Evolutionary conservation across 2,113 vertebrate species (phyloP), one percentile per base, ranked within the genome.

Genomic region (Campylomormyrus tamandua): DNA sequence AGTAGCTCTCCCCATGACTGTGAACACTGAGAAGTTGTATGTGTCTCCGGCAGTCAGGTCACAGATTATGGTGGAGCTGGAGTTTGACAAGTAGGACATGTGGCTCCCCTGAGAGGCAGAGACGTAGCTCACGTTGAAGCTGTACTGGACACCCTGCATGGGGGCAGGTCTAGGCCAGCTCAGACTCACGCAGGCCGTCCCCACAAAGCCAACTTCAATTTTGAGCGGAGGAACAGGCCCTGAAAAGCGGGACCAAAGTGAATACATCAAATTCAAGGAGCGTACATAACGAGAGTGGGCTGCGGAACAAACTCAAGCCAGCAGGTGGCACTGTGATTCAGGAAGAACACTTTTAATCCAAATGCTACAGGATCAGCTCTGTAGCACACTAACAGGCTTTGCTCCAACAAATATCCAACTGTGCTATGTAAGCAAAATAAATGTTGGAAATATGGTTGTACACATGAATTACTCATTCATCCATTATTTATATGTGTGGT

Each of bases 11-110:
- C n/a, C 24, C 42, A 45, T 88, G 58, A 88, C 58, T 8, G 87
- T 88, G 87, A 45, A 74, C 5, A 88, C 45, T 4, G 56, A 88
- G 62, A 88, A 48, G 87, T 24, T 31, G 58, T 88, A 74, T 27
- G 42, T 24, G 42, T 45, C 45, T 7, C 87, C 87, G 0, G 45
- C 24, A 13, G 35, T 15, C 58, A 74, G 87, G 21, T 24, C 56
- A 27, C 53, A 70, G 58, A 88, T 31, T 11, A 74, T 15, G 58
- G 58, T 48, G 62, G 45, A 88, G 58, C 2, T 88, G 45, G 62
- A 88, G 35, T 58, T 39, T 45, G 45, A 19, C 17, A 27, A 7
- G 42, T 45, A 49, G 45, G 87, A 88, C 10, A 15, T 15, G 42
- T 1, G 5, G 11, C 9, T 58, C 24, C 21, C 21, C 46, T 53